Conservation (phyloP, 2,113 vertebrate species). For the Actinemys pallida region DNA sequence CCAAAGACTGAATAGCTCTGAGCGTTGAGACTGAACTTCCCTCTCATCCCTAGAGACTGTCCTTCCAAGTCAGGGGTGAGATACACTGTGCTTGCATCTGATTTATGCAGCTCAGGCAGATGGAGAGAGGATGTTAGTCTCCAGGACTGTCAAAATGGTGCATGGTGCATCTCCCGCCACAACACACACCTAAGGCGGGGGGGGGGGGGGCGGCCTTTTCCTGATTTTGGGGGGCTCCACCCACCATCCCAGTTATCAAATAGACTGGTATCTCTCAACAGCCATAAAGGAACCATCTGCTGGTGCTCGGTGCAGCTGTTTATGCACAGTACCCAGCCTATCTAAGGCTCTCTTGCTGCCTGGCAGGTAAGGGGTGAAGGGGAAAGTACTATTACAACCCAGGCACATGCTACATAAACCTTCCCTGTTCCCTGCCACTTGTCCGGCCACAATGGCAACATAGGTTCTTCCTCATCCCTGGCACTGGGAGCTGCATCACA, state of each 20-base stretch:
- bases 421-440: background rate
- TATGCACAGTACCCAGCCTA: background rate
- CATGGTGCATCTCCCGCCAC: background rate
- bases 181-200: fast-evolving
- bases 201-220: background rate
- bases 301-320: fast-evolving
- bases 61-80: background rate
- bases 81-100: background rate
- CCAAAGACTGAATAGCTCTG: background rate
- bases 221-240: background rate
- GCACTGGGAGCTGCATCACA: background rate
- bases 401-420: background rate
- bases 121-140: background rate
- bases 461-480: background rate
- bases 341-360: background rate
- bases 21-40: background rate
- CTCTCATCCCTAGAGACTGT: background rate
- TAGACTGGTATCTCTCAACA: background rate
- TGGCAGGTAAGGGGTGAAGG: background rate
- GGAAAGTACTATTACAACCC: background rate
- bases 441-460: background rate
- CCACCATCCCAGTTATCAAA: background rate
- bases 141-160: background rate
- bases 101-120: background rate
- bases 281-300: background rate